Evolutionary conservation across 2,113 vertebrate genomes (phyloP).

Genomic region (Phyllostomus discolor): DNA sequence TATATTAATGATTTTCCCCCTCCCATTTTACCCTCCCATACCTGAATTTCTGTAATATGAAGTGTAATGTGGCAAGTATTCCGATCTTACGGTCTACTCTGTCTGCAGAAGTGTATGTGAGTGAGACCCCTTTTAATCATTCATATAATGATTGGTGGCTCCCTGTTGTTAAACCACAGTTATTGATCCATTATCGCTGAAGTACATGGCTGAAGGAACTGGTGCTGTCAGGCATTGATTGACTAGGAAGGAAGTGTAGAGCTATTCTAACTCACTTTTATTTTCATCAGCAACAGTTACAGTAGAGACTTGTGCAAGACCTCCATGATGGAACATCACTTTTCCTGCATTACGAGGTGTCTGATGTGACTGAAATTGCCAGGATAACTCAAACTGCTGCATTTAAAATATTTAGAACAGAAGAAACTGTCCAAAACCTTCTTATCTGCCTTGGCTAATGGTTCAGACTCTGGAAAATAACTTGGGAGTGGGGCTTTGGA

Average conservation of each 20-base stretch:
- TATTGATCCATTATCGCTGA: constrained; percentile 78
- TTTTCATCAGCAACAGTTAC: constrained; percentile 70
- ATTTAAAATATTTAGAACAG: constrained; percentile 73
- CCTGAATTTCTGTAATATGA: constrained; percentile 32
- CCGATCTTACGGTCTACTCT: constrained; percentile 61
- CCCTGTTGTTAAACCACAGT: constrained; percentile 78
- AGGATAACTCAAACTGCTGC: constrained; percentile 53
- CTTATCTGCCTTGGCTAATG: constrained; percentile 60
- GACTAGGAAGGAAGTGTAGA: constrained; percentile 69
- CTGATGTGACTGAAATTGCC: constrained; percentile 70
- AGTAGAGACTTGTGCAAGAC: constrained; percentile 61
- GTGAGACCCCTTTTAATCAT: constrained; percentile 76
- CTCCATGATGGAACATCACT: constrained; percentile 62
- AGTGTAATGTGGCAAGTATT: constrained; percentile 53
- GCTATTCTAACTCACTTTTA: constrained; percentile 69
- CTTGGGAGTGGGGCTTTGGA: background rate
- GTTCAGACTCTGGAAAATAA: constrained; percentile 58
- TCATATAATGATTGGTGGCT: constrained; percentile 76
- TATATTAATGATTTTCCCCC: background rate
- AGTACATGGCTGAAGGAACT: constrained; percentile 71
- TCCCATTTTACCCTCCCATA: background rate
- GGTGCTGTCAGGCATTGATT: constrained; percentile 64
- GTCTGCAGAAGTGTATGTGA: constrained; percentile 68
- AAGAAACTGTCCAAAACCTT: constrained; percentile 65
- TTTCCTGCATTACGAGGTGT: constrained; percentile 53